Conservation (phyloP, 2,888 invertebrate species). For the Drosophila kanekoi region DNA sequence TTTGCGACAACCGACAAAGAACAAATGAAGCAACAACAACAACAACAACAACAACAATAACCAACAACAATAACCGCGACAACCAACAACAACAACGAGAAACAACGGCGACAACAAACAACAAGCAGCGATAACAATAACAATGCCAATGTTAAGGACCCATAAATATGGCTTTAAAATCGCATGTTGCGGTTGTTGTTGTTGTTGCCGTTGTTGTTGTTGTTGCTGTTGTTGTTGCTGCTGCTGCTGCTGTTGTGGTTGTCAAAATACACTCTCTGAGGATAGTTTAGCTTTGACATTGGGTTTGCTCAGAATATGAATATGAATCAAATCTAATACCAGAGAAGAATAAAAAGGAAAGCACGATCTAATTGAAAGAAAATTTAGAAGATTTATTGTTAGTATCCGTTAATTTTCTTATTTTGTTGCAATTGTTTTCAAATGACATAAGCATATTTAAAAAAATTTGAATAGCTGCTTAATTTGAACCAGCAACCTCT, state of each 20-base stretch:
- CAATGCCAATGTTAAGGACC: conserved; percentile 63
- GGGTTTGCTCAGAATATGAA: background rate
- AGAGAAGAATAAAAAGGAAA: no score
- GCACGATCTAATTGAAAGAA: no score
- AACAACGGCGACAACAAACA: conserved; percentile 31
- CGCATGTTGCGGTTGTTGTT: conserved; percentile 42
- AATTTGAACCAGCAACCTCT: no score
- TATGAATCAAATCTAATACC: no score
- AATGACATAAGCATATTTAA: no score
- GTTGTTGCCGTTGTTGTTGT: conserved; percentile 18
- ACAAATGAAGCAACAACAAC: conserved; percentile 41
- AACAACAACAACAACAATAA: conserved; percentile 23
- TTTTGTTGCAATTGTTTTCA: no score
- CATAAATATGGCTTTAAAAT: conserved; percentile 62
- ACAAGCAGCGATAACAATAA: conserved; percentile 58
- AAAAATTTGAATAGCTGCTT: no score
- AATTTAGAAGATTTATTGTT: no score
- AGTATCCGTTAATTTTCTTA: no score
- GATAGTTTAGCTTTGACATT: background rate
- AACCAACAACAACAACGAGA: conserved; percentile 23
- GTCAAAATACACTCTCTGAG: conserved; percentile 7
- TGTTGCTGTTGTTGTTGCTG: conserved; percentile 9
- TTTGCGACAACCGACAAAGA: conserved; percentile 42
- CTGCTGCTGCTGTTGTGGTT: conserved; percentile 34
- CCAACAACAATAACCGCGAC: conserved; percentile 1